These are phyloP conservation scores for Mythimna lalbum DNA, from an alignment of 2,888 invertebrate genomes.

Conservation along the genomic window DNA sequence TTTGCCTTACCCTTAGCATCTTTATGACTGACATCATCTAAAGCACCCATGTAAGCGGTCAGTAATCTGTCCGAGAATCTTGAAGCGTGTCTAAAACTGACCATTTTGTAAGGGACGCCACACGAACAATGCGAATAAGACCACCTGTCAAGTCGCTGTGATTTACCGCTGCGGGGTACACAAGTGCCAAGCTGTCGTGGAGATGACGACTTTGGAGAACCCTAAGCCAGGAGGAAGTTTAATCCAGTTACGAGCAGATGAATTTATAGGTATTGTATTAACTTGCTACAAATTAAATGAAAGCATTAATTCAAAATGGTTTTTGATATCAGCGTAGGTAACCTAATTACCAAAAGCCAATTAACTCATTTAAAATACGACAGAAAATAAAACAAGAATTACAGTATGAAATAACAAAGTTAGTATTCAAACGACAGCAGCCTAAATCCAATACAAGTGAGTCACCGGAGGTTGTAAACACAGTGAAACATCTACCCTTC, in stretches of 20 bases:
- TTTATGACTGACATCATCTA: background rate
- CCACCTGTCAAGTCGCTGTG: slow-evolving; percentile 32
- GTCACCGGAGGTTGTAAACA: slow-evolving; percentile 44
- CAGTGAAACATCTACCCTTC: slow-evolving; percentile 42
- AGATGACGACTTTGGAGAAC: slow-evolving; percentile 29
- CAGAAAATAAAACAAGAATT: slow-evolving; percentile 8
- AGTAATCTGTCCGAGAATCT: slow-evolving; percentile 18
- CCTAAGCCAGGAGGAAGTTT: background rate
- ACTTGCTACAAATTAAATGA: background rate
- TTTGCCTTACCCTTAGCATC: background rate
- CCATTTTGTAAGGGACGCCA: slow-evolving; percentile 2
- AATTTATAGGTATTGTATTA: slow-evolving; percentile 5
- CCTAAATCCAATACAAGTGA: slow-evolving; percentile 33
- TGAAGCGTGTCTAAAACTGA: slow-evolving; percentile 21
- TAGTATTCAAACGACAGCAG: slow-evolving; percentile 20
- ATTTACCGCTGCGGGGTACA: slow-evolving; percentile 30
- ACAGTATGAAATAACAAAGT: slow-evolving; percentile 12
- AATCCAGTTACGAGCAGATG: background rate
- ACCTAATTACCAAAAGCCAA: background rate
- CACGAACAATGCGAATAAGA: slow-evolving; percentile 14
- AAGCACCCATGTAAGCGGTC: background rate
- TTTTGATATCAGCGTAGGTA: background rate
- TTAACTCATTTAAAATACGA: background rate
- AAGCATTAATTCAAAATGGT: background rate
- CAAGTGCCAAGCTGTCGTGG: slow-evolving; percentile 32